Conservation (phyloP, 1,140 invertebrate species). For the Drosophila seguyi region DNA sequence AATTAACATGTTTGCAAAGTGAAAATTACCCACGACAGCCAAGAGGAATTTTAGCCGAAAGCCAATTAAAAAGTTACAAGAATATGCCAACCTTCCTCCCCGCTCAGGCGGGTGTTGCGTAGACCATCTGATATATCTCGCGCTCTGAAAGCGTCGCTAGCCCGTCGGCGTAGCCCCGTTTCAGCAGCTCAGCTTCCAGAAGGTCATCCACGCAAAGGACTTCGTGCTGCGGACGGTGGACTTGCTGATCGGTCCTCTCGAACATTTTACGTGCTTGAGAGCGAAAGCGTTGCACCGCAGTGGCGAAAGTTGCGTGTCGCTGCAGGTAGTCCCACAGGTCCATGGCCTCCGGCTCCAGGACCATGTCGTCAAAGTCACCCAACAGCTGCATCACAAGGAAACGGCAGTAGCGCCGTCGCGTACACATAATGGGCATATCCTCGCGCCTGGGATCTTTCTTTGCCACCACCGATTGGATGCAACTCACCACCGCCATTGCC, state of each 20-base stretch:
- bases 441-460: neutral
- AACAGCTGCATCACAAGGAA: constrained; percentile 61
- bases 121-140: constrained; percentile 53
- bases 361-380: constrained; percentile 34
- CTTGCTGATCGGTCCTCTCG: constrained; percentile 39
- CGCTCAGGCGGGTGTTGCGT: neutral
- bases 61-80: constrained; percentile 69
- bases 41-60: constrained; percentile 51
- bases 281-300: constrained; percentile 46
- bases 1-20: constrained; percentile 57
- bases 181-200: constrained; percentile 34
- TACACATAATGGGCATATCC: constrained; percentile 20
- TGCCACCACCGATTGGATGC: neutral
- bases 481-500: constrained; percentile 29
- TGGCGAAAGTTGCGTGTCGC: constrained; percentile 11
- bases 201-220: constrained; percentile 35
- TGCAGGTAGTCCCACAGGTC: neutral
- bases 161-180: constrained; percentile 42
- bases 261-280: constrained; percentile 47
- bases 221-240: constrained; percentile 28
- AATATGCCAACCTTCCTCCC: constrained; percentile 13
- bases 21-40: constrained; percentile 64
- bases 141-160: constrained; percentile 31
- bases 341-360: neutral
- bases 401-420: constrained; percentile 48